phyloP scores from a whole-genome alignment of 1,140 invertebrate species.

The Eueides isabella region DNA sequence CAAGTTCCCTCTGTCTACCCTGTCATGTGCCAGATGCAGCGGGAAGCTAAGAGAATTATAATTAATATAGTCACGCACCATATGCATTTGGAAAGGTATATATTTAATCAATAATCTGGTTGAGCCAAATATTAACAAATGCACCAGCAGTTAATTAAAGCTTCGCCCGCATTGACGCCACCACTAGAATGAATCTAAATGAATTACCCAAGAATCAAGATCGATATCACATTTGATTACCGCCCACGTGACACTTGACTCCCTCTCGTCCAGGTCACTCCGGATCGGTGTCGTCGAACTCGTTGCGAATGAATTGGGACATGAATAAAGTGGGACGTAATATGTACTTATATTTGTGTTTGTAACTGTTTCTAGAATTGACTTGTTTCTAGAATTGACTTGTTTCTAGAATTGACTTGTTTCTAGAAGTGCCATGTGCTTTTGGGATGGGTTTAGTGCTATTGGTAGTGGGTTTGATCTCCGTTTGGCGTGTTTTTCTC shows the following conservation, averaged over 20 bases:
- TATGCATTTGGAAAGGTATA: too few species aligned
- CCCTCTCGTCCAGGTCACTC: constrained; percentile 14
- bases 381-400: too few species aligned
- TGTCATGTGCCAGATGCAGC: too few species aligned
- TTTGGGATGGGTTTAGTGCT: too few species aligned
- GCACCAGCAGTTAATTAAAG: neutral
- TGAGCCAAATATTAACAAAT: neutral
- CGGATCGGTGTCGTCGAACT: constrained; percentile 9
- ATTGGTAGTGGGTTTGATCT: too few species aligned
- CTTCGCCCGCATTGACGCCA: neutral
- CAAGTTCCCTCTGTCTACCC: too few species aligned
- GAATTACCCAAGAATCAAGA: neutral
- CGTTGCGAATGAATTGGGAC: constrained; percentile 15
- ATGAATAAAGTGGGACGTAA: neutral
- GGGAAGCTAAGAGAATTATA: too few species aligned
- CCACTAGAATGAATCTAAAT: neutral
- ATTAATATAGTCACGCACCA: too few species aligned
- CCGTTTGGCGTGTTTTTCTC: too few species aligned
- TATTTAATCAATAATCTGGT: too few species aligned
- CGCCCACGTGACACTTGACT: constrained; percentile 7
- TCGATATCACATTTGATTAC: constrained; percentile 2
- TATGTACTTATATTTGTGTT: neutral
- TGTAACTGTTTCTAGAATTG: neutral
- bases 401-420: neutral
- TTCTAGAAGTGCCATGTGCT: too few species aligned